These are phyloP conservation scores for Taurulus bubalis DNA, from an alignment of 2,113 vertebrate genomes.

Conservation along the genomic window DNA sequence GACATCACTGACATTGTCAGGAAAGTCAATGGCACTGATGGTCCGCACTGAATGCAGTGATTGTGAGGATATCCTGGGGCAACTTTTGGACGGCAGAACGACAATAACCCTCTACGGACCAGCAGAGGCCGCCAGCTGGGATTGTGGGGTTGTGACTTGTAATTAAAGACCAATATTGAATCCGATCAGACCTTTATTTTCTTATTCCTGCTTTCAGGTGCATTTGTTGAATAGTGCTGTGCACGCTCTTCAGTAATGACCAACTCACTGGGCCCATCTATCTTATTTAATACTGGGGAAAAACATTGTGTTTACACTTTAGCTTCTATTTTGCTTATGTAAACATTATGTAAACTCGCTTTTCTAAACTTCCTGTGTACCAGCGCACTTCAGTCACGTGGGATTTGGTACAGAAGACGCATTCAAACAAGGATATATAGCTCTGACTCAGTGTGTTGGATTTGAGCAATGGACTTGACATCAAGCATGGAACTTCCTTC, in stretches of 20 bases:
- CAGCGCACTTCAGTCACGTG: background rate
- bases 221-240: constrained; percentile 69
- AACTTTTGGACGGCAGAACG: constrained; percentile 17
- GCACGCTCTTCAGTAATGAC: constrained; percentile 72
- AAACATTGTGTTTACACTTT: constrained; percentile 60
- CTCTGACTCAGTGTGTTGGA: background rate
- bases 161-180: constrained; percentile 59
- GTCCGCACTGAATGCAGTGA: constrained; percentile 10
- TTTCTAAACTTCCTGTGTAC: constrained; percentile 15
- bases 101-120: constrained; percentile 3
- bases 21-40: constrained; percentile 14
- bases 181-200: constrained; percentile 49
- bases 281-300: constrained; percentile 69
- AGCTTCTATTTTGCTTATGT: constrained; percentile 32
- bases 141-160: background rate
- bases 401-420: background rate
- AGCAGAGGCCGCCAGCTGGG: background rate
- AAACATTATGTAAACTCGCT: constrained; percentile 26
- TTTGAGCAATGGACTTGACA: background rate
- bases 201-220: constrained; percentile 37
- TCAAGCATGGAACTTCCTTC: background rate
- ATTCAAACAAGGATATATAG: background rate
- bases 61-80: constrained; percentile 6
- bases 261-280: constrained; percentile 60
- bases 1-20: constrained; percentile 13